Percentiles rank a stretch among this genome's conserved stretches.
Conservation (phyloP, 64 coral and sea anemone genomes). For the Porites australiensis region DNA sequence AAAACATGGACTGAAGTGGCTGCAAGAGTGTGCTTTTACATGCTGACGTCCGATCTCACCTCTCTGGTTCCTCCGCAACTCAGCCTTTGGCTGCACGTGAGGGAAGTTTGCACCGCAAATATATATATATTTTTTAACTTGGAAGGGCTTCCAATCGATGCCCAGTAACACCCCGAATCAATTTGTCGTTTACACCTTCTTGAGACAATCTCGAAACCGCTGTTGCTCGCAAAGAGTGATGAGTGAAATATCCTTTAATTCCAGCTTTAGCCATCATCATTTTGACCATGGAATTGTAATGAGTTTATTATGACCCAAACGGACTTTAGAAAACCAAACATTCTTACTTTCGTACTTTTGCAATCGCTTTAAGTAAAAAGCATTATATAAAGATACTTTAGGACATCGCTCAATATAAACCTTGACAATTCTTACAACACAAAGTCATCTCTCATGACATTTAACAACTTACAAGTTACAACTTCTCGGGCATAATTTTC, state of each 20-base stretch:
- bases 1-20: no score
- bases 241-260: conserved; percentile 27
- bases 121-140: not conserved
- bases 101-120: no score
- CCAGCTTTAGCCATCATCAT: conserved; percentile 40
- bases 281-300: conserved; percentile 8
- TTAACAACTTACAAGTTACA: not conserved
- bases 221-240: conserved; percentile 22
- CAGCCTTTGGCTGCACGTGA: no score
- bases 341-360: conserved; percentile 51
- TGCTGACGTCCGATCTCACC: no score
- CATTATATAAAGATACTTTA: conserved; percentile 7
- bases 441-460: not conserved
- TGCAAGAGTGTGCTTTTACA: no score
- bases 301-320: conserved; percentile 35
- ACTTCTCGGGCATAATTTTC: conserved; percentile 24
- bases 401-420: not conserved
- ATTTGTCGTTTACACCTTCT: conserved; percentile 23
- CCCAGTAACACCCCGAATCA: conserved; percentile 1
- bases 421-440: not conserved
- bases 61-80: no score
- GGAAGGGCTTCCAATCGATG: not conserved
- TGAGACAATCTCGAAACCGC: conserved; percentile 30
- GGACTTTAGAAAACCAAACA: conserved; percentile 44
- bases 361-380: conserved; percentile 56